Conservation (phyloP, 2,797 vertebrate species). For the Delichon dasypus region DNA sequence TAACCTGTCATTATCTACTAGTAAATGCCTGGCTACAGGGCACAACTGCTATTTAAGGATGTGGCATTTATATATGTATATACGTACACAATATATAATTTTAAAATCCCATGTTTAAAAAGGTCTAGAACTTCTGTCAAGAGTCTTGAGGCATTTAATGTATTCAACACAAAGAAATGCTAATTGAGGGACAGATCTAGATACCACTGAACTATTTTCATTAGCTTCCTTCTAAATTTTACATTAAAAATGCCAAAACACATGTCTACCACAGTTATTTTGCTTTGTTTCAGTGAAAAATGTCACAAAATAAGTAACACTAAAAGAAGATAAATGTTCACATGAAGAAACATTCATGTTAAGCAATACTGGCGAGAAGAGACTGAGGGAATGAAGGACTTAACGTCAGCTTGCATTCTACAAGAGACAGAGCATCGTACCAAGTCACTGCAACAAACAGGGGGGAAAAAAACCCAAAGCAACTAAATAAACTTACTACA, state of each 20-base stretch:
- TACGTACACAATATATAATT: too few species aligned
- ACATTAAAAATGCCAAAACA: neutral
- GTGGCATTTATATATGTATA: neutral
- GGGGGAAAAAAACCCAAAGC: fast-evolving
- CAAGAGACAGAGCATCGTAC: neutral
- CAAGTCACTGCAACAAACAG: neutral
- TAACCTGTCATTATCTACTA: neutral
- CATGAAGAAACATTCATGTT: neutral
- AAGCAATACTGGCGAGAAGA: neutral
- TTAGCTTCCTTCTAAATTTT: neutral
- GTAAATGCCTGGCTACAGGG: neutral
- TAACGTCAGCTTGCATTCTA: neutral
- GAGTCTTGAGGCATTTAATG: neutral
- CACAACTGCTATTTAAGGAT: neutral
- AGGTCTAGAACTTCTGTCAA: neutral
- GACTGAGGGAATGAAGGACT: neutral
- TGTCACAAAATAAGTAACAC: neutral
- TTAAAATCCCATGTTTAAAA: neutral
- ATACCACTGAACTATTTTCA: neutral
- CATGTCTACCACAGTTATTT: neutral
- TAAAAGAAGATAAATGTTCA: neutral
- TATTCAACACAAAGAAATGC: neutral
- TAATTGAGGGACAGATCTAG: neutral
- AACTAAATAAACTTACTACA: neutral
- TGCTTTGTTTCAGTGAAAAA: neutral